Evolutionary conservation across 2,797 vertebrate genomes (phyloP).

Genomic region (Carapus acus): DNA sequence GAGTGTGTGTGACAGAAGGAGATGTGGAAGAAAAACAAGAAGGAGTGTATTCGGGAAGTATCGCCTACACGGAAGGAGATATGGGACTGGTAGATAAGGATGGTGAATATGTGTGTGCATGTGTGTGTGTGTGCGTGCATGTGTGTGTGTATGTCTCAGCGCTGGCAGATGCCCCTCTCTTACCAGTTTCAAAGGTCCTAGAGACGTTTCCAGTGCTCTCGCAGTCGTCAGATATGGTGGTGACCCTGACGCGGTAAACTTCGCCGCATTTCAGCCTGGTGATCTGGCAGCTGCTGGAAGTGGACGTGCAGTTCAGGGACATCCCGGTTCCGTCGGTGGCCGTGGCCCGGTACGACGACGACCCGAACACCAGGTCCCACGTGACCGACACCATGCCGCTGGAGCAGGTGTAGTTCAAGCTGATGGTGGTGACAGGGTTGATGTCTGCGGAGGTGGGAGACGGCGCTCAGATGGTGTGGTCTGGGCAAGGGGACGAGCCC

Average conservation of each 20-base stretch:
- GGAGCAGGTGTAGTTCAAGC: slow-evolving; percentile 63
- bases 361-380: slow-evolving; percentile 66
- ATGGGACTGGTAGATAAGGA: background rate
- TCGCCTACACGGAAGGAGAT: slow-evolving; percentile 1
- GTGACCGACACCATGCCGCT: slow-evolving; percentile 50
- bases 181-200: slow-evolving; percentile 70
- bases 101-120: too few relatives aligned
- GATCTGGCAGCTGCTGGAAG: slow-evolving; percentile 62
- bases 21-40: background rate
- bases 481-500: too few relatives aligned
- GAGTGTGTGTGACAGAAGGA: slow-evolving; percentile 4
- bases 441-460: slow-evolving; percentile 54
- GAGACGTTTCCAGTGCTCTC: slow-evolving; percentile 49
- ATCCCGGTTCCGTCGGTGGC: slow-evolving; percentile 48
- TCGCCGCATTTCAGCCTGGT: slow-evolving; percentile 63
- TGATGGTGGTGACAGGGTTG: slow-evolving; percentile 52
- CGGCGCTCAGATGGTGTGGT: background rate
- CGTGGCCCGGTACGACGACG: slow-evolving; percentile 59
- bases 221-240: slow-evolving; percentile 59
- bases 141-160: background rate
- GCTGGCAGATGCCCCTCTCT: too few relatives aligned
- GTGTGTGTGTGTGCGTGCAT: background rate
- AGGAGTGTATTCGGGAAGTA: background rate
- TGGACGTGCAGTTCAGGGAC: slow-evolving; percentile 60
- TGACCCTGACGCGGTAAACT: slow-evolving; percentile 59